Base-by-base conservation (phyloP, 2,888 invertebrate genomes). In the Hydrotaea cyrtoneurina region DNA sequence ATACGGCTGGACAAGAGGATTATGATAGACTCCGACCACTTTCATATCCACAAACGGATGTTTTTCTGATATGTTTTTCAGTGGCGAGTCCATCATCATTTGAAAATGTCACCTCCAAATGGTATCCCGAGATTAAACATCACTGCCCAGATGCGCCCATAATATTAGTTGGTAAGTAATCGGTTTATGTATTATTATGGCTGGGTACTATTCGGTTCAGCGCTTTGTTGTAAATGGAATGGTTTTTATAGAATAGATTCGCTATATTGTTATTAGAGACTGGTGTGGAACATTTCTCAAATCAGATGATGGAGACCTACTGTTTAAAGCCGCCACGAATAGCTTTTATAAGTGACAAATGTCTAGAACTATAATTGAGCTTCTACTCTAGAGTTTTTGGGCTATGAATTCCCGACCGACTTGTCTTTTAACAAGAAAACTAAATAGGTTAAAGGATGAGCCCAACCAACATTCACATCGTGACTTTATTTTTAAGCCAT, bases 71-170 rank as follows among this genome's bases (percentile, higher is more conserved):
- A 93, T 99, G 99, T 94, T 99, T 98, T 94, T 98, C 98, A 93
- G 98, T 99, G 88, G 98, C 99, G 91, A 98, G 98, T 93, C 99
- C 99, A 86, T 98, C 99, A 75, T 99, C 99, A 72, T 99, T 98
- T 94, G 99, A 99, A 94, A 99, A 99, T 95, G 98, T 99, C 86
- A 98, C 98, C 91, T 98, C 98, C 88, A 99, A 99, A 94, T 99
- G 99, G 99, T 98, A 98, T 93, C 99, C 99, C 87, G 99, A 99
- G 95, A 98, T 99, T 90, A 98, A 99, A 93, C 99, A 99, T 93
- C 99, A 99, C 93, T 99, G 99, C 94, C 99, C 99, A 86, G 99
- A 99, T 94, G 98, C 99, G 87, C 99, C 99, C 85, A 98, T 99
- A 93, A 97, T 99, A 92, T 95, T 99, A 93, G 98, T 99, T 93